These are phyloP conservation scores for Palythoa heliodiscus DNA, from an alignment of 92 coral and sea anemone genomes.

Conservation along the genomic window DNA sequence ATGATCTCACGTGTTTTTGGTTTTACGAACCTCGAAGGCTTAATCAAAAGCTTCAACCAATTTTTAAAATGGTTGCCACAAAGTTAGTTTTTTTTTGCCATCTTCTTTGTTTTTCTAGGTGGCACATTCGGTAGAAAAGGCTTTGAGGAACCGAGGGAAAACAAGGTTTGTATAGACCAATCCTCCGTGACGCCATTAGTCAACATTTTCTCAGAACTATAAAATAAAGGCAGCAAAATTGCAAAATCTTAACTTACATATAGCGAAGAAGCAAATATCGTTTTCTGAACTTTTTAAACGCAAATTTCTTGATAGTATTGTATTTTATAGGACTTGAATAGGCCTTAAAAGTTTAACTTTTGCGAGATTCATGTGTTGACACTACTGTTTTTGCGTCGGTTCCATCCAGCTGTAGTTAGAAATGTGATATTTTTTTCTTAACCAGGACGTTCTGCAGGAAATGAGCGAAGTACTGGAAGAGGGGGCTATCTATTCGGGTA, in stretches of 20 bases:
- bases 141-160: neutral
- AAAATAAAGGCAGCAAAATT: neutral
- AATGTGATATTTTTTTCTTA: neutral
- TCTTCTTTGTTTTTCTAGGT: conserved; percentile 4
- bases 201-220: neutral
- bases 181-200: neutral
- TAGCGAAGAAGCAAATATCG: too few species aligned
- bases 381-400: neutral
- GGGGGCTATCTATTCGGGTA: conserved; percentile 22
- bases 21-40: too few species aligned
- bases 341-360: neutral
- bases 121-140: neutral
- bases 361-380: neutral
- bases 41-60: too few species aligned
- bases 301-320: too few species aligned
- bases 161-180: conserved; percentile 5
- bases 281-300: too few species aligned
- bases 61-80: too few species aligned
- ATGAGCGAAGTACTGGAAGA: conserved; percentile 44
- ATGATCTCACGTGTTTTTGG: too few species aligned
- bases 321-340: neutral
- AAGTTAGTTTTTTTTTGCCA: neutral
- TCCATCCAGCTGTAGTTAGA: neutral
- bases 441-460: conserved; percentile 24
- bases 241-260: neutral